These are phyloP conservation scores for Rallus crepitans DNA, from an alignment of 2,797 vertebrate species.

Conservation along the genomic window DNA sequence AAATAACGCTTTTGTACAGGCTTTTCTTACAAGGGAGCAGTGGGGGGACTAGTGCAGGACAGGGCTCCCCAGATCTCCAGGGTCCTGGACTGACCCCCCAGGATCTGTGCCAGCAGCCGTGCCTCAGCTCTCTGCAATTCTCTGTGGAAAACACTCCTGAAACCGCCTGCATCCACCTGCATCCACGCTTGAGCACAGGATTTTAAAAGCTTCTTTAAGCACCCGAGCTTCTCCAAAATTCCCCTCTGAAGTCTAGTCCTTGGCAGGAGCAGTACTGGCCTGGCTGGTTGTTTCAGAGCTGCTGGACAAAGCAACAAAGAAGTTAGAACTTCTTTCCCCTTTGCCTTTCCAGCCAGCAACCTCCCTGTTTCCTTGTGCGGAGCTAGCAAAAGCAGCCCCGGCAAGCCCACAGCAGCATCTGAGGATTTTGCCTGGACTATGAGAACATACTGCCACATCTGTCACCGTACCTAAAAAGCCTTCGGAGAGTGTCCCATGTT, in stretches of 20 bases:
- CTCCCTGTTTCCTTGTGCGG: accelerated
- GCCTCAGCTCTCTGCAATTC: not conserved
- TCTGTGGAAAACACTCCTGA: not conserved
- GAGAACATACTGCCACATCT: not conserved
- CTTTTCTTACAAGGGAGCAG: accelerated
- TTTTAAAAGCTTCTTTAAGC: not conserved
- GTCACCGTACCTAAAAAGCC: not conserved
- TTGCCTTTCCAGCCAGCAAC: not conserved
- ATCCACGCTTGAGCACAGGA: accelerated
- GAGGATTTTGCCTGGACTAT: not conserved
- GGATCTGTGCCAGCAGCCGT: not conserved
- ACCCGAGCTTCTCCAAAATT: not conserved
- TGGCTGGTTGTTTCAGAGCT: not conserved
- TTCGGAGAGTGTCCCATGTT: accelerated
- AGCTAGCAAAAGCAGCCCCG: not conserved
- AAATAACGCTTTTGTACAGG: accelerated
- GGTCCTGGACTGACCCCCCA: no score
- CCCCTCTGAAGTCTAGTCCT: not conserved
- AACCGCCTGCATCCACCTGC: accelerated
- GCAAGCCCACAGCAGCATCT: accelerated
- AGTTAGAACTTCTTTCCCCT: accelerated
- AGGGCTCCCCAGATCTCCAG: not conserved
- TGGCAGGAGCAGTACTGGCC: not conserved
- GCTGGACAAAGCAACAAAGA: not conserved
- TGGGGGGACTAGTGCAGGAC: accelerated